phyloP scores from a whole-genome alignment of 2,113 vertebrate species.

The Microcebus tavaratra region DNA sequence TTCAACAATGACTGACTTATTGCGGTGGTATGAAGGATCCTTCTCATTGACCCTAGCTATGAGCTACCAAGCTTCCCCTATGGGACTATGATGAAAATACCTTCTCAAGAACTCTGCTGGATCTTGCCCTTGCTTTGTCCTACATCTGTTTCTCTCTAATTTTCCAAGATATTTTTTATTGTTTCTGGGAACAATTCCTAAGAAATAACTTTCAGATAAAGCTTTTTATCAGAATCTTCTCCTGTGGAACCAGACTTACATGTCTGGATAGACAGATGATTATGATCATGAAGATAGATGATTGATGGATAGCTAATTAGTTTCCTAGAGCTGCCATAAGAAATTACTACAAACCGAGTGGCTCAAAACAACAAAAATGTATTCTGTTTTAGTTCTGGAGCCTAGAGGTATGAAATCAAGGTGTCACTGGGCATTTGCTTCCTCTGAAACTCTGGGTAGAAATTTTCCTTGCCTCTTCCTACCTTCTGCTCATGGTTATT shows the following conservation, averaged over 20 bases:
- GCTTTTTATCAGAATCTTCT: background rate
- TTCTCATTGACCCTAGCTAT: background rate
- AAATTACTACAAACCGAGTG: background rate
- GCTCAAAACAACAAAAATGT: background rate
- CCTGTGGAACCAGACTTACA: background rate
- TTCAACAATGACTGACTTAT: background rate
- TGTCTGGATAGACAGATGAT: background rate
- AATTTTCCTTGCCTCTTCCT: background rate
- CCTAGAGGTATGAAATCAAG: background rate
- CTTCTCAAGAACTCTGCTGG: background rate
- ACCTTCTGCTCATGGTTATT: background rate
- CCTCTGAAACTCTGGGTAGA: background rate
- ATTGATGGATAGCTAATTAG: background rate
- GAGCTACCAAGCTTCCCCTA: background rate
- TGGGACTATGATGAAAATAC: background rate
- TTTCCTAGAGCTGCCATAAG: background rate
- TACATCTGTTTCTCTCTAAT: background rate
- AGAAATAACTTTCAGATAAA: background rate
- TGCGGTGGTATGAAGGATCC: background rate
- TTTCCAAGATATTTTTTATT: background rate
- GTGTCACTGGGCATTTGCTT: background rate
- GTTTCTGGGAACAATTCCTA: background rate
- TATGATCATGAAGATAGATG: background rate
- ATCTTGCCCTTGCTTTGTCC: background rate
- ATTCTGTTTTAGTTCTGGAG: background rate